A percentile compares a stretch with the other conserved stretches of the same genome.
These are phyloP conservation scores for Stylophora pistillata DNA, from an alignment of 64 coral and sea anemone species.

Conservation along the genomic window DNA sequence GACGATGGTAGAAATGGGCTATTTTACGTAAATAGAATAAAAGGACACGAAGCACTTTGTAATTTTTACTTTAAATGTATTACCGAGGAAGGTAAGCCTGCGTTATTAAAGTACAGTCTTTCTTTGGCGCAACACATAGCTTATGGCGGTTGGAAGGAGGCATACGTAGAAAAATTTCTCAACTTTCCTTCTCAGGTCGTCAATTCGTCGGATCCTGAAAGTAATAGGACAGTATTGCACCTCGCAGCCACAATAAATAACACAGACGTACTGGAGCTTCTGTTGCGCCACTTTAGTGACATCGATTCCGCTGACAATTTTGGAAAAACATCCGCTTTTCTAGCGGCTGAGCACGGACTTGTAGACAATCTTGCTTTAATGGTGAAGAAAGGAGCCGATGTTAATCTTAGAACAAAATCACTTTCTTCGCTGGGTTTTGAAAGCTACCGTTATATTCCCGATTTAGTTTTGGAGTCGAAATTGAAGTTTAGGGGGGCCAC, in stretches of 20 bases:
- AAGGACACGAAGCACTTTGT: constrained; percentile 48
- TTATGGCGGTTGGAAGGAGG: constrained; percentile 8
- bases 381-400: constrained; percentile 36
- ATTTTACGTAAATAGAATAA: constrained; percentile 62
- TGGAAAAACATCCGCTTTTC: constrained; percentile 66
- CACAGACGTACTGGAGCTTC: constrained; percentile 31
- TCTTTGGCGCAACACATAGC: constrained; percentile 50
- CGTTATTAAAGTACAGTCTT: not conserved
- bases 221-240: constrained; percentile 47
- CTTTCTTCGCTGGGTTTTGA: not conserved
- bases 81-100: not conserved
- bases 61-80: constrained; percentile 50
- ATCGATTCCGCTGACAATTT: constrained; percentile 30
- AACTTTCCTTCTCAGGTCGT: constrained; percentile 52
- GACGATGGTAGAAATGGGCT: not conserved
- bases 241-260: constrained; percentile 49
- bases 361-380: constrained; percentile 41
- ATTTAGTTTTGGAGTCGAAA: not conserved
- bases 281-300: constrained; percentile 14
- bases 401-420: constrained; percentile 24
- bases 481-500: not conserved
- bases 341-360: constrained; percentile 42
- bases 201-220: constrained; percentile 31
- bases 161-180: constrained; percentile 47
- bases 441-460: not conserved